Conservation (phyloP, 2,797 vertebrate genomes). For the Poecile montanus region DNA sequence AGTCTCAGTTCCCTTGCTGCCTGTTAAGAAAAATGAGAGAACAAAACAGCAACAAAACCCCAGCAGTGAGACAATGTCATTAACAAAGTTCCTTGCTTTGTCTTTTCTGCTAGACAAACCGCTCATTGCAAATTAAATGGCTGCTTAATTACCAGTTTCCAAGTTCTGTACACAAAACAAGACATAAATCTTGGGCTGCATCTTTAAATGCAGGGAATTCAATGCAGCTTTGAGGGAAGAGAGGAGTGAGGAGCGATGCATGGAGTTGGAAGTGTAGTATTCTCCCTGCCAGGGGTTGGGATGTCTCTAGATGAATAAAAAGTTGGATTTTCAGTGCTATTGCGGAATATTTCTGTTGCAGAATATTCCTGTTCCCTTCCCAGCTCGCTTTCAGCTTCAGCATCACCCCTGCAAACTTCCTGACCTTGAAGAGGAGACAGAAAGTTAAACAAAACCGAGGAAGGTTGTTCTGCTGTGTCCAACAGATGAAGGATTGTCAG, state of each 20-base stretch:
- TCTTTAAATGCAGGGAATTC: background rate
- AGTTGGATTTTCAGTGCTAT: background rate
- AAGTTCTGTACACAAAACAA: background rate
- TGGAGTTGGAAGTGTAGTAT: rapidly evolving
- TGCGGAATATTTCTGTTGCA: no score
- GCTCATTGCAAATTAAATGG: background rate
- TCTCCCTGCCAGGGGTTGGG: background rate
- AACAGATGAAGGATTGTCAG: background rate
- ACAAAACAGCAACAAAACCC: background rate
- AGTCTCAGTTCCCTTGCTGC: background rate
- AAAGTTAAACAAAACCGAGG: background rate
- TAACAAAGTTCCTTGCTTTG: background rate
- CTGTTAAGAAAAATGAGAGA: background rate
- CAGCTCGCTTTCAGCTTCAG: background rate
- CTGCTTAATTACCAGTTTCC: background rate
- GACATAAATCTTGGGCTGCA: background rate
- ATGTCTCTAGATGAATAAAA: background rate
- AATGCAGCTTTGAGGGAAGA: background rate
- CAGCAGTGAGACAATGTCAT: background rate
- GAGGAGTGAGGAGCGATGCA: background rate
- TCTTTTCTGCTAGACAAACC: background rate
- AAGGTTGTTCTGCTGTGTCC: background rate
- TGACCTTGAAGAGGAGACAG: background rate
- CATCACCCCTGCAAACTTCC: background rate
- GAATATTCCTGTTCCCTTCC: no score